phyloP scores from a whole-genome alignment of 1,140 invertebrate genomes.

The Polypedilum vanderplanki region DNA sequence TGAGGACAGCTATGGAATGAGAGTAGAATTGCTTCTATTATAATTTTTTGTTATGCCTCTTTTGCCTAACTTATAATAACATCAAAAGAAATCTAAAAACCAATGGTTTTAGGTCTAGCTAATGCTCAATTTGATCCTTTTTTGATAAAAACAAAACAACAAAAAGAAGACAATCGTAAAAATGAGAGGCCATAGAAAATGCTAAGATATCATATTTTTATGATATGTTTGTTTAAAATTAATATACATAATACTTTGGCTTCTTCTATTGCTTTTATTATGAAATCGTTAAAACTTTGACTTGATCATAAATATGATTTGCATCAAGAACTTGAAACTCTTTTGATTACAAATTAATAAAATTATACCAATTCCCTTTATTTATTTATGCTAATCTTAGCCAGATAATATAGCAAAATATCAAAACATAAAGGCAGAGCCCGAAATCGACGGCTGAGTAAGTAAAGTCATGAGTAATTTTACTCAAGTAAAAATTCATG shows the following conservation, averaged over 20 bases:
- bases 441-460: too few species aligned
- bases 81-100: slow-evolving; percentile 2
- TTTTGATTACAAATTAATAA: too few species aligned
- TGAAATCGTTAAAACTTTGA: too few species aligned
- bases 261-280: too few species aligned
- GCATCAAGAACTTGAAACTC: too few species aligned
- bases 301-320: too few species aligned
- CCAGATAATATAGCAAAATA: too few species aligned
- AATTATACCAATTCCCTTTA: too few species aligned
- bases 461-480: too few species aligned
- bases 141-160: background rate
- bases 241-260: background rate
- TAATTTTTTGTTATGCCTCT: background rate
- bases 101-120: background rate
- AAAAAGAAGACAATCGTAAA: background rate
- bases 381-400: too few species aligned
- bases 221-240: slow-evolving; percentile 1
- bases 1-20: background rate
- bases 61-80: background rate
- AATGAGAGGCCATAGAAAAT: background rate
- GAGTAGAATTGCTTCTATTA: background rate
- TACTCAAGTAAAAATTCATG: too few species aligned
- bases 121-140: slow-evolving; percentile 16
- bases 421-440: too few species aligned
- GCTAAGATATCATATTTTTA: background rate